Evolutionary conservation across 2,888 invertebrate genomes (phyloP), one percentile per base, ranked within the genome.

Genomic region (Caprella mutica): DNA sequence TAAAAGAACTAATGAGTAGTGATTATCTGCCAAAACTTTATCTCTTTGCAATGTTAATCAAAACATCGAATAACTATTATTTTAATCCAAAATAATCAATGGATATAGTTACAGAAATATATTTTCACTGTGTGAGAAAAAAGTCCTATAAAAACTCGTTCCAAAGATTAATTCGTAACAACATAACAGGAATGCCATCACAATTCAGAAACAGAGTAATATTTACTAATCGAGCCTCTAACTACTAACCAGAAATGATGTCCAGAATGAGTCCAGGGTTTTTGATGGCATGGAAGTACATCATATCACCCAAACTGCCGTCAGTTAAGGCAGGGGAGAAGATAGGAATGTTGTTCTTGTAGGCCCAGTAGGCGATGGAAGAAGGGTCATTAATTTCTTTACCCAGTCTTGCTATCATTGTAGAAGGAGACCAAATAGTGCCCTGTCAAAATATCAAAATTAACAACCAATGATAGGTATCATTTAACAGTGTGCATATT

Each of bases 291-390:
- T 98, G 97, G 71, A 98, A 94, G 72, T 92, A 98, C 81, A 99
- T 87, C 96, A 98, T 97, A 71, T 99, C 98, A 0, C 98, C 94
- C 61, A 88, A 76, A 67, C 93, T 93, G 1, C 98, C 98, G 76
- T 98, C 98, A 0, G 98, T 99, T 61, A 99, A 75, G 0, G 96
- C 97, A 0, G 98, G 98, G 74, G 94, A 89, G 72, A 90, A 98
- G 0, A 98, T 86, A 0, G 98, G 98, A 71, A 99, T 98, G 70
- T 90, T 83, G 73, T 98, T 94, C 72, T 84, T 87, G 68, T 89
- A 85, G 17, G 94, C 91, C 96, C 96, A 97, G 70, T 94, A 96
- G 70, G 89, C 94, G 56, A 99, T 89, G 1, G 96, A 97, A 21
- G 84, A 83, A 67, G 85, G 80, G 73, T 98, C 80, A 69, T 88